These are phyloP conservation scores for Mamestra configurata DNA, from an alignment of 1,140 invertebrate species.

Conservation along the genomic window DNA sequence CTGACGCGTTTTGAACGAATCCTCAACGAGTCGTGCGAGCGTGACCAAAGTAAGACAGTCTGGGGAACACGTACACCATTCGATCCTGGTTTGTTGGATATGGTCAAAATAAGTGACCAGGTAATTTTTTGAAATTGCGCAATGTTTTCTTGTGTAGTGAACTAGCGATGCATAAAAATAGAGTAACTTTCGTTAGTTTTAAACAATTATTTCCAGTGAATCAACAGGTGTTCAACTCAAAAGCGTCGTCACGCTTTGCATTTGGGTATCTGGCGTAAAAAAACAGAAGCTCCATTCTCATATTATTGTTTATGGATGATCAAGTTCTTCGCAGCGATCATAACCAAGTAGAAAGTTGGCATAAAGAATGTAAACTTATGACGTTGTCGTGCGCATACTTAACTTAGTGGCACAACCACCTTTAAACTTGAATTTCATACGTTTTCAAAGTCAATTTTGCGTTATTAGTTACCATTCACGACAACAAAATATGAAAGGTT, in stretches of 20 bases:
- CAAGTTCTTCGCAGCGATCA: not conserved
- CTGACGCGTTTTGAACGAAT: constrained; percentile 69
- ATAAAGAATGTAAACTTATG: not conserved
- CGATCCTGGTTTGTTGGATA: constrained; percentile 63
- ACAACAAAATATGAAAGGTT: too few species aligned
- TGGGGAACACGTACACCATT: constrained; percentile 40
- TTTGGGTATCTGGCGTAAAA: not conserved
- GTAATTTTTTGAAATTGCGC: constrained; percentile 56
- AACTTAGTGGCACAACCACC: too few species aligned
- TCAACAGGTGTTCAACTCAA: constrained; percentile 58
- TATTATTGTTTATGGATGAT: not conserved
- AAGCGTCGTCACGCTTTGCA: constrained; percentile 36
- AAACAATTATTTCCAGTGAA: constrained; percentile 19
- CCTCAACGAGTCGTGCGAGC: constrained; percentile 66
- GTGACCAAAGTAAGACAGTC: constrained; percentile 66
- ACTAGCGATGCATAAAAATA: not conserved
- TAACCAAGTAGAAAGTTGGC: not conserved
- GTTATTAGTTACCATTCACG: too few species aligned
- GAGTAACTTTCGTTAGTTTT: not conserved
- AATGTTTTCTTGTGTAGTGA: not conserved
- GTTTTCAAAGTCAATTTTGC: too few species aligned
- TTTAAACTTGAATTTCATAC: not conserved
- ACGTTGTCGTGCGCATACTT: not conserved
- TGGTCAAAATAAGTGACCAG: constrained; percentile 70
- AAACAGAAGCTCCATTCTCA: too few species aligned